Percentiles rank a stretch among this genome's conserved stretches.
Conservation (phyloP, 2,113 vertebrate species). For the Pygoscelis adeliae region DNA sequence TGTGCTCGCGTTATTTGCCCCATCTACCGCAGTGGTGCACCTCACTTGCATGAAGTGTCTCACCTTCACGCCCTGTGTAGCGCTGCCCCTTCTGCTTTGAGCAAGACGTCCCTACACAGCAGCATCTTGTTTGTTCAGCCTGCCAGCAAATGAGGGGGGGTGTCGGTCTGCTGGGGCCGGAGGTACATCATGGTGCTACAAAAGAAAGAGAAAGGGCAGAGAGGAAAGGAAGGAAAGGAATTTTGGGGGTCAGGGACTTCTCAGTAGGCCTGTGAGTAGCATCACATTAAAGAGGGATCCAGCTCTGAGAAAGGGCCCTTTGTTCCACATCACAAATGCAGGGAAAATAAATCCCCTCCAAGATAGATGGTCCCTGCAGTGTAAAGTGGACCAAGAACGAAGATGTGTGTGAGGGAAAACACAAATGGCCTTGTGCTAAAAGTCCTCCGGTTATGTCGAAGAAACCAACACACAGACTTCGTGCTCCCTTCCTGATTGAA, state of each 20-base stretch:
- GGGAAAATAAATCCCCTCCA: not conserved
- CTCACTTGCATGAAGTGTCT: not conserved
- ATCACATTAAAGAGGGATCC: not conserved
- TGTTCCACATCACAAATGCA: not conserved
- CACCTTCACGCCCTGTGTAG: not conserved
- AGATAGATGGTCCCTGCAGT: not conserved
- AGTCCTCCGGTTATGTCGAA: not conserved
- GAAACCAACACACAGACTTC: not conserved
- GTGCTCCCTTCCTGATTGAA: not conserved
- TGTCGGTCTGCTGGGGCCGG: not conserved
- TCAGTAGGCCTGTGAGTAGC: not conserved
- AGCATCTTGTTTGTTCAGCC: not conserved
- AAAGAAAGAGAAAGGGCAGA: not conserved
- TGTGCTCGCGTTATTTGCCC: fast-evolving
- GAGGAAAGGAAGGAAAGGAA: not conserved
- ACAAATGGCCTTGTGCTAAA: not conserved
- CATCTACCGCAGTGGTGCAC: not conserved
- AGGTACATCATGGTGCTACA: not conserved
- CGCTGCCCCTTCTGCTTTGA: not conserved
- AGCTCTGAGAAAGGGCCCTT: not conserved
- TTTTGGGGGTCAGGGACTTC: not conserved
- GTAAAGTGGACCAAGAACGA: not conserved
- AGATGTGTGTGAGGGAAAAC: not conserved
- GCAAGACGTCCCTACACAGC: not conserved
- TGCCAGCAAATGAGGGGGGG: not conserved